Percentiles rank a stretch among this genome's conserved stretches.
These are phyloP conservation scores for Conistra vaccinii DNA, from an alignment of 2,888 invertebrate genomes.

Conservation along the genomic window DNA sequence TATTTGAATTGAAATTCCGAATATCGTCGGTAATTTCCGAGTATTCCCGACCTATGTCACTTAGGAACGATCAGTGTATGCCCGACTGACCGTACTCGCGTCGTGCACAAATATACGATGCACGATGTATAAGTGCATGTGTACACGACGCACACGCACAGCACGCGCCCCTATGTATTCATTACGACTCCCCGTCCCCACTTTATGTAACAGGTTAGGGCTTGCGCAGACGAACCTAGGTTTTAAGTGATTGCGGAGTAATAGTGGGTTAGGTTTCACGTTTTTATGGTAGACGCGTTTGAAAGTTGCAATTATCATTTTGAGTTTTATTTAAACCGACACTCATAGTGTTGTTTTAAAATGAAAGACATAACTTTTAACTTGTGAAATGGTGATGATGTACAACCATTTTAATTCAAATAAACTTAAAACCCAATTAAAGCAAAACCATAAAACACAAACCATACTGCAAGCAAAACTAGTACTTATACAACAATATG, in stretches of 20 bases:
- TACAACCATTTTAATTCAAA: not conserved
- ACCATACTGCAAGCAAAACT: not conserved
- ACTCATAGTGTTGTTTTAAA: no score
- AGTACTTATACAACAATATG: not conserved
- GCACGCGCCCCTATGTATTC: slow-evolving; percentile 77
- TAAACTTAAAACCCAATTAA: not conserved
- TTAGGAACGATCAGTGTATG: slow-evolving; percentile 72
- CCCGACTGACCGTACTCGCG: slow-evolving; percentile 79
- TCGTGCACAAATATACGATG: slow-evolving; percentile 65
- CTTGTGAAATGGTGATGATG: not conserved
- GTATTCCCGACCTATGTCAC: slow-evolving; percentile 81
- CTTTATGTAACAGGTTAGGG: slow-evolving; percentile 77
- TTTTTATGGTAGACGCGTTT: slow-evolving; percentile 40
- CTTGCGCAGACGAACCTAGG: slow-evolving; percentile 65
- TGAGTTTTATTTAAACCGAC: not conserved
- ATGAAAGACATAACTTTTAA: not conserved
- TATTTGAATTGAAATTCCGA: not conserved
- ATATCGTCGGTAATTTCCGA: slow-evolving; percentile 30
- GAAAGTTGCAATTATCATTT: not conserved
- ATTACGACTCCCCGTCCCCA: slow-evolving; percentile 73
- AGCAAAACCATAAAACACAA: slow-evolving; percentile 14
- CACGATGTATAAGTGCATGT: slow-evolving; percentile 53
- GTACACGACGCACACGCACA: slow-evolving; percentile 71
- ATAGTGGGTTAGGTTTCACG: slow-evolving; percentile 28
- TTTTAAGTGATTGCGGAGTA: slow-evolving; percentile 46